Evolutionary conservation across 2,113 vertebrate genomes (phyloP), one percentile per base, ranked within the genome.

Genomic region (Malaclemys terrapin): DNA sequence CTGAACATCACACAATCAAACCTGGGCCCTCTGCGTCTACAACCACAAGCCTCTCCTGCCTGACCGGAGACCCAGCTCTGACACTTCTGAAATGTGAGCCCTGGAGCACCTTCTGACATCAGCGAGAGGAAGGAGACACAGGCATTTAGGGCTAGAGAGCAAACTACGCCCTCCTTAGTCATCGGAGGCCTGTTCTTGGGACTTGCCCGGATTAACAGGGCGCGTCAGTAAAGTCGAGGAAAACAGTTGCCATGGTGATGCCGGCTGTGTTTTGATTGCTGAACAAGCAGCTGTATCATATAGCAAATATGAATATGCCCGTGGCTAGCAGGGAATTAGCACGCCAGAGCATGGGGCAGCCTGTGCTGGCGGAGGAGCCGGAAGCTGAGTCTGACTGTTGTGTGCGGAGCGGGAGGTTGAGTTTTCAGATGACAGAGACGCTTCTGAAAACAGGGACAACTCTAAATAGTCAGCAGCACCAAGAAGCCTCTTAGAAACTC

Each of bases 171-270:
- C 80, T 0, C 49, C 38, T 94, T 75, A 91, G 93, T 89, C 86
- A 22, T 0, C 5, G 1, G 1, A 89, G 94, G 62, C 78, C 80
- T 82, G 72, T 0, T 5, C 53, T 82, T 54, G 62, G 29, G 91
- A 3, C 50, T 76, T 8, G 93, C 89, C 75, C 11, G 42, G 89
- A 82, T 83, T 79, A 94, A 76, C 92, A n/a, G 93, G 91, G 90
- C 0, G 49, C 52, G 91, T 87, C 90, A 88, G 59, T 10, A 88
- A 89, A 83, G 75, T 0, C 4, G 69, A 62, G 85, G 76, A 14
- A 29, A 8, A 35, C 19, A 17, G 88, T 90, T 84, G 90, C 96
- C 80, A 80, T 85, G 90, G 96, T 72, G 85, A 11, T 62, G 82
- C 3, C 3, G 38, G 75, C 31, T 3, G 57, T 85, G 93, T 91